Percentiles rank a stretch among this genome's conserved stretches.
Conservation (phyloP, 2,888 invertebrate genomes). For the Plagiodera versicolora region DNA sequence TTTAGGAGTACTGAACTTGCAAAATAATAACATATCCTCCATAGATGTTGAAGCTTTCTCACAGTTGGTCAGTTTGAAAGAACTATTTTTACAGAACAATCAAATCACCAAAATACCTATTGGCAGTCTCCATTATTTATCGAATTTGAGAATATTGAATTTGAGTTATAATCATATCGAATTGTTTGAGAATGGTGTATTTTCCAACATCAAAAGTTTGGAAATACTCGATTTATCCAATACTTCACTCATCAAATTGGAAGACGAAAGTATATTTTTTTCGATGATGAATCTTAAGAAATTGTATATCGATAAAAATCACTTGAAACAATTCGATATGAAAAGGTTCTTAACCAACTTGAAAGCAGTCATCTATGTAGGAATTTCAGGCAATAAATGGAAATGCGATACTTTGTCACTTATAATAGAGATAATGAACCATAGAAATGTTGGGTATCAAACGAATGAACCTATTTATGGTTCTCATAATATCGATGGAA, state of each 20-base stretch:
- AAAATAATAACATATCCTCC: conserved; percentile 18
- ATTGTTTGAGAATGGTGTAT: conserved; percentile 30
- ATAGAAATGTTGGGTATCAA: conserved; percentile 24
- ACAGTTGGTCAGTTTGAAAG: background rate
- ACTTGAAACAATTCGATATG: conserved; percentile 30
- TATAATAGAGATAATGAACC: conserved; percentile 29
- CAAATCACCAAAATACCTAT: conserved; percentile 20
- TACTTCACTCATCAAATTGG: conserved; percentile 29
- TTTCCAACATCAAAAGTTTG: conserved; percentile 34
- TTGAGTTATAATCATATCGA: conserved; percentile 29
- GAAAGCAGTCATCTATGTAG: conserved; percentile 24
- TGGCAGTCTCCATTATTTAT: conserved; percentile 30
- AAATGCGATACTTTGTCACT: conserved; percentile 31
- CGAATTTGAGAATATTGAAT: conserved; percentile 22
- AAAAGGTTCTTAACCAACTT: conserved; percentile 24
- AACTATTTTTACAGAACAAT: conserved; percentile 26
- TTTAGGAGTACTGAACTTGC: conserved; percentile 21
- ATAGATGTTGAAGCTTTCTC: conserved; percentile 10
- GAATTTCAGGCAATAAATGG: conserved; percentile 35
- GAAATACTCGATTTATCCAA: conserved; percentile 28
- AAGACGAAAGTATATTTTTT: conserved; percentile 29
- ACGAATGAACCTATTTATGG: conserved; percentile 17
- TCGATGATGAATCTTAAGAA: conserved; percentile 24
- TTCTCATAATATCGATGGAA: conserved; percentile 32
- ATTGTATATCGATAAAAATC: conserved; percentile 33